Base-by-base conservation (phyloP, 2,113 vertebrate genomes). In the Cavia aperea region DNA sequence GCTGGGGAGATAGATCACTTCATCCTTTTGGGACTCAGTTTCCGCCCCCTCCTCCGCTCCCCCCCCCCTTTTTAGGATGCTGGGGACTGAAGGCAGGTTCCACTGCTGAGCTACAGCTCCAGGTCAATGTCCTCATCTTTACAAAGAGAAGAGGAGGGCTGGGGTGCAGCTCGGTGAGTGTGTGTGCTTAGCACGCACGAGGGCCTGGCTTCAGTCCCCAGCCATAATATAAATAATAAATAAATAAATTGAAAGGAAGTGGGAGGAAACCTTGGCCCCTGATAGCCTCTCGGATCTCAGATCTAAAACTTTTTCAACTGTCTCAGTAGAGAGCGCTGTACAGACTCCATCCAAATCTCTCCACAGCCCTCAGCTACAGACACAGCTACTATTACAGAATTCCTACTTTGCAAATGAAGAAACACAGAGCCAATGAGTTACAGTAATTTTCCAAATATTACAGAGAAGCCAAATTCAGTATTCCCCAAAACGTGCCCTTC, bases 1-100 rank as follows among this genome's bases (percentile, higher is more conserved):
- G 56, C 58, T 81, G 81, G 88, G 84, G 72, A 87, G 77, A 95
- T 84, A 87, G 77, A 95, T 84, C 15, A 8, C 31, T 31, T 58
- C 58, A n/a, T 82, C 46, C 68, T 88, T 88, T 72, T 51, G 49
- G 56, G 18, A 82, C 78, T 90, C 4, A 5, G 43, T 23, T 36
- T 62, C 43, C 39, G 11, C 33, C 43, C 26, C 5, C 10, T 13
- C 36, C 60, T 46, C 24, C 39, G 6, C 12, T 46, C 14, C 65
- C 10, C 4, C 31, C 24, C 21, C 29, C 21, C 29, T 24, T 51
- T 73, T 72, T 58, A 5, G 9, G 5, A 56, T 79, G 39, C n/a
- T 46, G 39, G 73, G 51, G 51, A n/a, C 16, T 31, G 39, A 60
- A 39, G n/a, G 39, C 75, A 81, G 62, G 83, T 10, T 86, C 36